Conservation (phyloP, 2,888 invertebrate genomes). For the Cantharis lateralis region DNA sequence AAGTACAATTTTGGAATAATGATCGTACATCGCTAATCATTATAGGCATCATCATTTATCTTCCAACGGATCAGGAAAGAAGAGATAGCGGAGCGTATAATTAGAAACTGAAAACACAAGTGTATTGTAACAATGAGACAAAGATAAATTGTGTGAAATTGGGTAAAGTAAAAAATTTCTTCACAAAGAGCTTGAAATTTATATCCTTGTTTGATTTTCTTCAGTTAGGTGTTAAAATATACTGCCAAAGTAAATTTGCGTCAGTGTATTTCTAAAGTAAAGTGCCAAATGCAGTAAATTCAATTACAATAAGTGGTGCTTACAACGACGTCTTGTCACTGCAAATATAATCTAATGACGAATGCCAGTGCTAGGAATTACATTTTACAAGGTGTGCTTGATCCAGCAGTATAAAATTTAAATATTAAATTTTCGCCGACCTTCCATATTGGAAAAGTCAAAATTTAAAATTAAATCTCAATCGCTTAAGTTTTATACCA, state of each 20-base stretch:
- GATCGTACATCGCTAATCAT: constrained; percentile 30
- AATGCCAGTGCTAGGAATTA: constrained; percentile 13
- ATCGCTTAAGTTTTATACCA: not conserved
- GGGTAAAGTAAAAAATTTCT: constrained; percentile 11
- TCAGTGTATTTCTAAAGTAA: constrained; percentile 10
- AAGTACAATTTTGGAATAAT: constrained; percentile 2
- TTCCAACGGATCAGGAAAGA: constrained; percentile 30
- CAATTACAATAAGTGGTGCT: constrained; percentile 23
- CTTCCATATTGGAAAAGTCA: not conserved
- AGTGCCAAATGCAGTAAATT: constrained; percentile 20
- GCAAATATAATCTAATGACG: constrained; percentile 18
- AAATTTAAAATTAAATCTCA: not conserved
- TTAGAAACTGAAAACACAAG: constrained; percentile 29
- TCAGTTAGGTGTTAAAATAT: constrained; percentile 8
- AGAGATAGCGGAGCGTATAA: constrained; percentile 32
- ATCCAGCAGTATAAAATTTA: not conserved
- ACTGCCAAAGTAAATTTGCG: constrained; percentile 16
- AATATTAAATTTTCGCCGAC: not conserved
- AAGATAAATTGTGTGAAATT: constrained; percentile 29
- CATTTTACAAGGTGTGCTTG: constrained; percentile 8
- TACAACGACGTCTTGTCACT: constrained; percentile 12
- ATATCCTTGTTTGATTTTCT: not conserved
- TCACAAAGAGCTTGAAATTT: constrained; percentile 8
- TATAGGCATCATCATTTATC: constrained; percentile 36
- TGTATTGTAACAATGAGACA: constrained; percentile 28